Evolutionary conservation across 2,113 vertebrate species (phyloP), one percentile per base, ranked within the genome.

Genomic region (Hyperoodon ampullatus): DNA sequence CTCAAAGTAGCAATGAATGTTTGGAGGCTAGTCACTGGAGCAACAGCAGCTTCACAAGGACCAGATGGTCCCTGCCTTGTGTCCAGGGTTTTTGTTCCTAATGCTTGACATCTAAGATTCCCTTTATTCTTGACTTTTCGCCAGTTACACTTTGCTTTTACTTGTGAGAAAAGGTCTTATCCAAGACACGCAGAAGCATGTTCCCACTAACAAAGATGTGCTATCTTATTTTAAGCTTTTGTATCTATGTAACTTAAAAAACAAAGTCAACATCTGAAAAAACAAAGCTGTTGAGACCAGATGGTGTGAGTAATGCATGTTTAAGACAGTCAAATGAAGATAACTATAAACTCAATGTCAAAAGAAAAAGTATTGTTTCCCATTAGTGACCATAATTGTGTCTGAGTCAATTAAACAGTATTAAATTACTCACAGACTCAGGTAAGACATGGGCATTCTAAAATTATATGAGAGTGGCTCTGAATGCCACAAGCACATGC

Each of bases 361-460:
- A 61, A 35, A 77, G 89, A 35, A 93, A 55, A 8, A 15, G 78
- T 33, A 26, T 44, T 95, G 5, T 93, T 47, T 94, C 0, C 0
- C 83, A 82, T 93, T 66, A 71, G 55, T 91, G 75, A 50, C 42
- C 63, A 65, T 26, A 0, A 16, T 47, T 97, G 58, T 12, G 0
- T 88, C 65, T 70, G 92, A 53, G 90, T 47, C 93, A 44, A 30
- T 39, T 82, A 93, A 63, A 89, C 28, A 68, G 15, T 94, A 65
- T 90, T 96, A 91, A 95, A 87, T 21, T 12, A 3, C 1, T 12
- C 42, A 4, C 0, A 0, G 47, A 1, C 5, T 93, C 94, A 88
- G n/a, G 44, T 33, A 30, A 88, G 8, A 95, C 15, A 21, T 30
- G 21, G 55, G 88, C 2, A 0, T 85, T 95, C 74, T 94, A 58